Evolutionary conservation across 2,888 invertebrate genomes (phyloP).

Genomic region (Nymphalis c-album): DNA sequence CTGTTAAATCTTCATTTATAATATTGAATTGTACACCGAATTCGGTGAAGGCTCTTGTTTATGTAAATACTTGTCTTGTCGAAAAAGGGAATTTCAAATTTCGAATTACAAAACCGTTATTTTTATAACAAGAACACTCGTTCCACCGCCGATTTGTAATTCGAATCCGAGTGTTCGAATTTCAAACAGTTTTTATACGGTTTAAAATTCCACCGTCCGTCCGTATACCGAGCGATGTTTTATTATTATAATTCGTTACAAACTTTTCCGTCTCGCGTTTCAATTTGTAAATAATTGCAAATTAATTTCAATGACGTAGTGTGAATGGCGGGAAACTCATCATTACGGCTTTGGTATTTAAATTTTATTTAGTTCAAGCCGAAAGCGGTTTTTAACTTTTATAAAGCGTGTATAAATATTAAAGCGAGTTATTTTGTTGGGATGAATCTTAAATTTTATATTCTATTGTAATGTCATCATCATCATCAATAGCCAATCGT

Average conservation of each 20-base stretch:
- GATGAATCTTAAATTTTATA: no score
- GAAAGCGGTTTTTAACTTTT: not conserved
- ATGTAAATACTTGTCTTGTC: slow-evolving; percentile 39
- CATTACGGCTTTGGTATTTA: slow-evolving; percentile 28
- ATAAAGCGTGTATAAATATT: no score
- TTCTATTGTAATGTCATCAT: no score
- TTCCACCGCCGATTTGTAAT: slow-evolving; percentile 39
- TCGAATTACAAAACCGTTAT: slow-evolving; percentile 39
- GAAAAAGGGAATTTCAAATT: slow-evolving; percentile 40
- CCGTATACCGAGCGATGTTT: slow-evolving; percentile 9
- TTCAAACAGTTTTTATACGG: slow-evolving; percentile 39
- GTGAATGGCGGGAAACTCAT: slow-evolving; percentile 26
- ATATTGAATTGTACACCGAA: not conserved
- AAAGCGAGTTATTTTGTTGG: no score
- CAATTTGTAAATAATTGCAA: slow-evolving; percentile 35
- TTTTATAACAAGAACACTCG: slow-evolving; percentile 41
- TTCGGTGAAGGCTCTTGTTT: slow-evolving; percentile 35
- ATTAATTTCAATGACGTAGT: slow-evolving; percentile 34
- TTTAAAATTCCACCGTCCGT: slow-evolving; percentile 22
- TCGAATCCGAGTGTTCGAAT: slow-evolving; percentile 40
- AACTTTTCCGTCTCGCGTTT: slow-evolving; percentile 25
- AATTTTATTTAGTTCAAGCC: slow-evolving; percentile 21
- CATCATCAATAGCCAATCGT: no score
- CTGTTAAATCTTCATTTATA: slow-evolving; percentile 8
- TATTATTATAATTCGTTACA: slow-evolving; percentile 34